Evolutionary conservation across 1,140 invertebrate genomes (phyloP), one percentile per base, ranked within the genome.

Genomic region (Himalopsyche phryganea): DNA sequence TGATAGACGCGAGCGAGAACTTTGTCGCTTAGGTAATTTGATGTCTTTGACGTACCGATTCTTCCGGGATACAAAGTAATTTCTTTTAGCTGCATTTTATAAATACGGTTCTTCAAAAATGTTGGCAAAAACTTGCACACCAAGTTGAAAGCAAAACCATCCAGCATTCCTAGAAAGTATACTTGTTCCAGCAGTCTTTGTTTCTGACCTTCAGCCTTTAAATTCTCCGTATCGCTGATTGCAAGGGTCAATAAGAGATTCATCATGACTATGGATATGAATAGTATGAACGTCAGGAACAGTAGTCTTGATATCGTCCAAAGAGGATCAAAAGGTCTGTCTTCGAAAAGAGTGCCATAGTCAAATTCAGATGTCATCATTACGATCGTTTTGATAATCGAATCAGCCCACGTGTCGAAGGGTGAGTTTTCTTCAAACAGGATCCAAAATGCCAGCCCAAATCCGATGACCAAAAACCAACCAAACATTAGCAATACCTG

Each of bases 231-330:
- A 61, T 85, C 83, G 60, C 80, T 85, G n/a, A 85, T 83, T 23
- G 83, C 83, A 28, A 85, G 73, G 62, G 82, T 83, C 6, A 85
- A 78, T 69, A 85, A 76, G 32, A 84, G 66, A 64, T 84, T 83
- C 78, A 83, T 83, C 11, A 85, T 67, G 2, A 85, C 83, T 40
- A 85, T 83, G 33, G 81, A 80, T n/a, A 79, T 80, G 11, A 84
- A 65, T 32, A 85, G 74, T 1, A 85, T 65, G 62, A 85, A 85
- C 9, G 85, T 74, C 9, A 84, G 54, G 40, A 81, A 71, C 3
- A 28, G 4, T 5, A 28, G 3, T 3, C 23, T 3, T 3, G 23
- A 5, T 9, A 9, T 28, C 3, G 9, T 28, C 23, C 23, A 28
- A 28, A 28, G 9, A 5, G 23, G 23, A 28, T 28, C 23, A 3